Evolutionary conservation across 1,140 invertebrate species (phyloP).

Genomic region (Cylas formicarius): DNA sequence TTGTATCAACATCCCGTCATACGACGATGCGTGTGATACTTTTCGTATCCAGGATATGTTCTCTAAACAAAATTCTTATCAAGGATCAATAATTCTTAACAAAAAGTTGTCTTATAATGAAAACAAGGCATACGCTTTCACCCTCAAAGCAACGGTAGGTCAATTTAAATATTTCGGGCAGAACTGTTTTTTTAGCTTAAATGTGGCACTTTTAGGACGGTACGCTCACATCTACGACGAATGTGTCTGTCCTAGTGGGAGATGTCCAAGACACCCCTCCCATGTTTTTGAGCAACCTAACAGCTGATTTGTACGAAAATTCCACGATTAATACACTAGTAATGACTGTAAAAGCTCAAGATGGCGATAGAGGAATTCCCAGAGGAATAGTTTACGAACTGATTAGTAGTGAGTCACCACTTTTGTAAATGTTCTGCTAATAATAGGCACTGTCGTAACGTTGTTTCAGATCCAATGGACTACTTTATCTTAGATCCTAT

Average conservation of each 20-base stretch:
- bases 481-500: conserved; percentile 74
- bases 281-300: conserved; percentile 70
- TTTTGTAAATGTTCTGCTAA: not conserved
- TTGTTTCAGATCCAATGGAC: conserved; percentile 69
- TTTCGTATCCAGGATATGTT: conserved; percentile 31
- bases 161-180: not conserved
- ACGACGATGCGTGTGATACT: conserved; percentile 32
- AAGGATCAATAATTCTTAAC: conserved; percentile 30
- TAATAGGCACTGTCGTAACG: not conserved
- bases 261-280: conserved; percentile 81
- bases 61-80: conserved; percentile 29
- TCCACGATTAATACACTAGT: conserved; percentile 76
- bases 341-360: conserved; percentile 69
- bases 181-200: conserved; percentile 1
- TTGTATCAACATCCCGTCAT: conserved; percentile 48
- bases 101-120: conserved; percentile 33
- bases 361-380: conserved; percentile 74
- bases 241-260: conserved; percentile 66
- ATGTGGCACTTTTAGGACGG: conserved; percentile 59
- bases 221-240: conserved; percentile 59
- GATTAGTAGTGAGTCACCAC: conserved; percentile 60
- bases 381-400: conserved; percentile 71
- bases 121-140: conserved; percentile 28
- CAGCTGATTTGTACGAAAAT: conserved; percentile 75
- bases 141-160: conserved; percentile 35